Evolutionary conservation across 2,888 invertebrate genomes (phyloP).

Genomic region (Melieria omissa): DNA sequence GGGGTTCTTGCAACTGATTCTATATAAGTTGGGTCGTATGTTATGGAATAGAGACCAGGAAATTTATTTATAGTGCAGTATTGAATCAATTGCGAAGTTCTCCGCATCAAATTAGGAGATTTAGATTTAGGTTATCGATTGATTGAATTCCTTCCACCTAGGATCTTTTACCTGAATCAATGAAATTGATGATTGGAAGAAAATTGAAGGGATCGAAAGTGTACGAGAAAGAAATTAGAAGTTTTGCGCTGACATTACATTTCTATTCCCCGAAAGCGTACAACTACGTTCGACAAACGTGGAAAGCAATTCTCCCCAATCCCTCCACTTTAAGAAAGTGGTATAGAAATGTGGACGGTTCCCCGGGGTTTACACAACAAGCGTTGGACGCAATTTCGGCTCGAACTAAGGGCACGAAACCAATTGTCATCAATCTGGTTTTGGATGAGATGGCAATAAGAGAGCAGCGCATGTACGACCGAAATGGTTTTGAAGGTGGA

Average conservation of each 20-base stretch:
- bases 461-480: conserved; percentile 7
- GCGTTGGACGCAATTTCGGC: conserved; percentile 13
- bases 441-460: conserved; percentile 13
- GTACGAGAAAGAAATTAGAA: conserved; percentile 15
- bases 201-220: conserved; percentile 9
- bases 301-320: conserved; percentile 53
- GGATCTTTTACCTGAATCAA: conserved; percentile 12
- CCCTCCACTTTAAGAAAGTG: conserved; percentile 54
- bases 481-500: conserved; percentile 11
- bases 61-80: too few relatives aligned
- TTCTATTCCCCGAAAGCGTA: conserved; percentile 58
- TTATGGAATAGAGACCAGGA: too few relatives aligned
- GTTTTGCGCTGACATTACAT: conserved; percentile 54
- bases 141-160: neutral
- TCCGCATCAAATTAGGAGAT: too few relatives aligned
- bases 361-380: conserved; percentile 51
- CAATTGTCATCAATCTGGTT: conserved; percentile 1
- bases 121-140: neutral
- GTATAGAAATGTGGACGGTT: conserved; percentile 52
- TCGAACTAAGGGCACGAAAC: neutral
- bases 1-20: too few relatives aligned
- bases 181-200: conserved; percentile 13
- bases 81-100: too few relatives aligned
- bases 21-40: too few relatives aligned
- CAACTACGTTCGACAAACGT: conserved; percentile 55